phyloP scores from a whole-genome alignment of 1,140 invertebrate genomes.

The Drosophila santomea region DNA sequence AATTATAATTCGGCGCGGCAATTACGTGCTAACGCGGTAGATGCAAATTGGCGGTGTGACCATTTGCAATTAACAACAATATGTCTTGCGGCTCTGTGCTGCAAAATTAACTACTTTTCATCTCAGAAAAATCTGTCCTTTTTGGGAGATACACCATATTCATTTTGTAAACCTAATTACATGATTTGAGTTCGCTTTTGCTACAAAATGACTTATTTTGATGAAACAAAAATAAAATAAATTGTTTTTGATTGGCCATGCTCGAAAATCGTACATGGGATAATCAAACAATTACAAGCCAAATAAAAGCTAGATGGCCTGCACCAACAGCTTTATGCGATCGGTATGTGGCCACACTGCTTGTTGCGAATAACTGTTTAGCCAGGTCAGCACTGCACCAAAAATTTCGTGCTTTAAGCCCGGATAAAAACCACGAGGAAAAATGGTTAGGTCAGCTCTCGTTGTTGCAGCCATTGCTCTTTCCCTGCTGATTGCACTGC shows the following conservation, averaged over 20 bases:
- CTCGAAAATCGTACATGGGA: no score
- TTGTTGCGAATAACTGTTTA: constrained; percentile 41
- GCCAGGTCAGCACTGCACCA: constrained; percentile 50
- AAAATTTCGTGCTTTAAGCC: constrained; percentile 24
- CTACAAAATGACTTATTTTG: no score
- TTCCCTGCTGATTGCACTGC: constrained; percentile 21
- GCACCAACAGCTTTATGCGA: not conserved
- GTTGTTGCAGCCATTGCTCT: constrained; percentile 14
- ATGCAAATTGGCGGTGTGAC: constrained; percentile 11
- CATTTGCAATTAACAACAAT: not conserved
- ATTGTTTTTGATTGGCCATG: no score
- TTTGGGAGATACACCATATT: no score
- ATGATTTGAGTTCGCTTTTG: no score
- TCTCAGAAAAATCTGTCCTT: not conserved
- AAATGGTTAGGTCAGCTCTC: constrained; percentile 3
- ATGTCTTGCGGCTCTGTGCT: not conserved
- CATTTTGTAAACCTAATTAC: no score
- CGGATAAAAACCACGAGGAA: constrained; percentile 1
- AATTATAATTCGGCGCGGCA: not conserved
- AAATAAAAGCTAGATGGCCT: not conserved
- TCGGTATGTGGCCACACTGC: constrained; percentile 6
- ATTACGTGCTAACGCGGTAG: constrained; percentile 1
- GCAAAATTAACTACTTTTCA: not conserved
- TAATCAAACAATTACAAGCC: not conserved
- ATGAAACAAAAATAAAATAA: no score